Percentiles rank a stretch among this genome's conserved stretches.
These are phyloP conservation scores for Rhopilema esculentum DNA, from an alignment of 30 jellyfish, hydroid and myxozoan species.

Conservation along the genomic window DNA sequence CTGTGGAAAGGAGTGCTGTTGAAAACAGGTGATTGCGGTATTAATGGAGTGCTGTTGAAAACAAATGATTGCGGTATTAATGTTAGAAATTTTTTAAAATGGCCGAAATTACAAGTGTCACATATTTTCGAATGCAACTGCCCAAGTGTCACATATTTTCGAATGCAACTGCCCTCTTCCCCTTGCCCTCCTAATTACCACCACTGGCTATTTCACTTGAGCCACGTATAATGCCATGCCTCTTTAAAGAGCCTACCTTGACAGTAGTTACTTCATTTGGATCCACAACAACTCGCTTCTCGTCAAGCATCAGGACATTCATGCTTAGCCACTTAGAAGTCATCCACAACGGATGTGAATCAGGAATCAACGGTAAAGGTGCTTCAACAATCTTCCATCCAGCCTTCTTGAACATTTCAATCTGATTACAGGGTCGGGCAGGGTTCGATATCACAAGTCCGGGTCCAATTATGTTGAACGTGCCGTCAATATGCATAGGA, in stretches of 20 bases:
- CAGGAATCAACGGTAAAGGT: constrained; percentile 76
- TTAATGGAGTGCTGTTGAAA: no score
- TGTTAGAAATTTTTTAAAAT: no score
- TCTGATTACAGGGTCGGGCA: constrained; percentile 81
- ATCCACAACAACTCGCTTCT: constrained; percentile 91
- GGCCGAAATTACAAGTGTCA: no score
- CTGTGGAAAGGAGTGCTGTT: no score
- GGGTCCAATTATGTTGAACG: constrained; percentile 85
- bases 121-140: no score
- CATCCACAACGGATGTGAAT: constrained; percentile 88
- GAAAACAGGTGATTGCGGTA: no score
- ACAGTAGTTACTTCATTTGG: constrained; percentile 64
- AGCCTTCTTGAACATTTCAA: constrained; percentile 72
- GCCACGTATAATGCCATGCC: no score
- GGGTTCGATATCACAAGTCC: constrained; percentile 86
- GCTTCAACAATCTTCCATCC: constrained; percentile 82
- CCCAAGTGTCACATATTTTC: no score
- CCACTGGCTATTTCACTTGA: no score
- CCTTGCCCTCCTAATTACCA: no score
- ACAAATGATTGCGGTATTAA: no score
- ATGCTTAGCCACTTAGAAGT: constrained; percentile 87
- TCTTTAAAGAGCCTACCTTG: constrained; percentile 68
- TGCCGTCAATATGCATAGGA: constrained; percentile 95
- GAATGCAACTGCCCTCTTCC: no score
- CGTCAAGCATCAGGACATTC: constrained; percentile 92